These are phyloP conservation scores for Serinus canaria DNA, from an alignment of 2,113 vertebrate species.

Conservation along the genomic window DNA sequence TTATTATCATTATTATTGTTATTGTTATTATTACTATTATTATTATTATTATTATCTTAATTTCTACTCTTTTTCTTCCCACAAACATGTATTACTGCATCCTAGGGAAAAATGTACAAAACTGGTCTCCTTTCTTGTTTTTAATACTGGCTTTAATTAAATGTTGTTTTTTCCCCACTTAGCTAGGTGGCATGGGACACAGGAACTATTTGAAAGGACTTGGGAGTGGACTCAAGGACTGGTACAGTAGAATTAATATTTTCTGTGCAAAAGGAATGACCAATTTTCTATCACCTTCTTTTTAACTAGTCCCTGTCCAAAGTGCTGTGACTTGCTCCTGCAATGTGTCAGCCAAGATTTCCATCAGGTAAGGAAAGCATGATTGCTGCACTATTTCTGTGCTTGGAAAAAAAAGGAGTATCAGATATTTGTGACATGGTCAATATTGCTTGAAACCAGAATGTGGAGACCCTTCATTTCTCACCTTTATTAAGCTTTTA, in stretches of 20 bases:
- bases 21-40: too few relatives aligned
- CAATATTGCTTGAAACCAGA: neutral
- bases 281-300: neutral
- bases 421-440: neutral
- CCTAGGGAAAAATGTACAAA: neutral
- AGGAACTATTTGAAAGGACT: neutral
- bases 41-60: neutral
- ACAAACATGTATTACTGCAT: neutral
- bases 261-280: neutral
- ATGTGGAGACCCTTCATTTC: neutral
- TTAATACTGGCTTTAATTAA: slow-evolving; percentile 19
- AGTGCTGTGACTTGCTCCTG: neutral
- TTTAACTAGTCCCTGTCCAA: neutral
- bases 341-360: neutral
- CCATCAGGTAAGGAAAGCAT: neutral
- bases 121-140: neutral
- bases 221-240: neutral
- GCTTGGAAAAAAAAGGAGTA: neutral
- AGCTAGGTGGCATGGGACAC: neutral
- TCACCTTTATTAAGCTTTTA: neutral
- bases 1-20: too few relatives aligned
- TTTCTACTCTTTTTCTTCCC: slow-evolving; percentile 1
- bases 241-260: neutral
- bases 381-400: neutral
- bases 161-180: neutral